Conservation (phyloP, 1,140 invertebrate species). For the Caenorhabditis inopinata region DNA sequence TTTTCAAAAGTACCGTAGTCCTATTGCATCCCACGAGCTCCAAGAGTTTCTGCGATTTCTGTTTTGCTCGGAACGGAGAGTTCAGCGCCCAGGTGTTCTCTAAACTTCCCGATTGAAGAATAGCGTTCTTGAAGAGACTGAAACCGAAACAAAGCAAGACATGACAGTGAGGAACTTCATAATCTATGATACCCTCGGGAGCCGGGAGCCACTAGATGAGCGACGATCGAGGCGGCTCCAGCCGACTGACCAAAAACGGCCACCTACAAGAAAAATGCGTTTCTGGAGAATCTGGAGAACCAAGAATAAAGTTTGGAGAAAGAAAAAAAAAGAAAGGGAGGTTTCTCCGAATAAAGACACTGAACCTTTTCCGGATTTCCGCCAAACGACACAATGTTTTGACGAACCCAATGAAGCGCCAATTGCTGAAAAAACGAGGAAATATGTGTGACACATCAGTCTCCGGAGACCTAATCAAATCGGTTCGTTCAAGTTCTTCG, state of each 20-base stretch:
- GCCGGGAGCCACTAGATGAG: conserved; percentile 87
- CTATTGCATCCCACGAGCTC: conserved; percentile 59
- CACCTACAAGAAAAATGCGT: conserved; percentile 70
- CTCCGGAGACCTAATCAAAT: conserved; percentile 32
- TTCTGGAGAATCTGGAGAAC: background rate
- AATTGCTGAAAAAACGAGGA: conserved; percentile 67
- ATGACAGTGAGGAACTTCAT: background rate
- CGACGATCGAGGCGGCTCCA: conserved; percentile 85
- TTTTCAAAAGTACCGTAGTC: conserved; percentile 49
- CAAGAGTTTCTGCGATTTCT: conserved; percentile 59
- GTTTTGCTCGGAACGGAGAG: conserved; percentile 56
- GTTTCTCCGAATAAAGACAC: background rate
- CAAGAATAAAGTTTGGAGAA: background rate
- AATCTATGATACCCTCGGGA: conserved; percentile 70
- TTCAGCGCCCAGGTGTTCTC: conserved; percentile 64
- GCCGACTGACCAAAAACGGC: conserved; percentile 94
- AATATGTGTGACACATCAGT: background rate
- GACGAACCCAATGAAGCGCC: conserved; percentile 87
- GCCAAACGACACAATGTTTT: conserved; percentile 88
- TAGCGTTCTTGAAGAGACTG: conserved; percentile 76
- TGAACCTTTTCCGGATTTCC: conserved; percentile 75
- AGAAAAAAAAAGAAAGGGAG: background rate
- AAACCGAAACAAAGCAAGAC: background rate
- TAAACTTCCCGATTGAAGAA: conserved; percentile 71
- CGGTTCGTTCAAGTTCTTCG: background rate